Evolutionary conservation across 2,113 vertebrate species (phyloP).

Genomic region (Zosterops japonicus): DNA sequence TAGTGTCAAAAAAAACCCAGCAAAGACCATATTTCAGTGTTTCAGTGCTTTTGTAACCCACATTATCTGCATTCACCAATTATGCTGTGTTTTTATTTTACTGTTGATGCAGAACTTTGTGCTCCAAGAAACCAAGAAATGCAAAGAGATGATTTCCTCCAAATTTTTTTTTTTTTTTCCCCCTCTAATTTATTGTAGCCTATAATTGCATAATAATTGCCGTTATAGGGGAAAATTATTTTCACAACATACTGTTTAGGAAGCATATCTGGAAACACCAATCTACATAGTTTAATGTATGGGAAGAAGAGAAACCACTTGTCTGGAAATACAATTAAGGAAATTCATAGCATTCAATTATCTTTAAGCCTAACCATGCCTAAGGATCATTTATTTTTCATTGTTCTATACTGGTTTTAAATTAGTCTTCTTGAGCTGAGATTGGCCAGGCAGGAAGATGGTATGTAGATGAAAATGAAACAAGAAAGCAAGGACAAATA

Average conservation of each 20-base stretch:
- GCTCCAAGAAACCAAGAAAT: not conserved
- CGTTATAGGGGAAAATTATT: not conserved
- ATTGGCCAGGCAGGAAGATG: not conserved
- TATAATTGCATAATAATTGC: not conserved
- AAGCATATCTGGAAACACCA: not conserved
- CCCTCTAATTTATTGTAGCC: not conserved
- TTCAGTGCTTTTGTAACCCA: not conserved
- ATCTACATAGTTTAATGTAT: not conserved
- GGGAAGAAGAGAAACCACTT: not conserved
- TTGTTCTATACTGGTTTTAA: not conserved
- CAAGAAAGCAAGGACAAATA: not conserved
- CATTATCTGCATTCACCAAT: not conserved
- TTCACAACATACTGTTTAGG: not conserved
- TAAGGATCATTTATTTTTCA: not conserved
- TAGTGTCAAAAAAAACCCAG: not conserved
- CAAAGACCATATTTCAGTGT: not conserved
- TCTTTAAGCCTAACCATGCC: not conserved
- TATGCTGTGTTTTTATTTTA: not conserved
- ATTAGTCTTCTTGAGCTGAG: not conserved
- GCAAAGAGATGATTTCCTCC: accelerated
- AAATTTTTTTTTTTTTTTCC: accelerated
- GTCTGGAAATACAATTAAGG: not conserved
- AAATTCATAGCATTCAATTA: not conserved
- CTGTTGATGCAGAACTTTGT: not conserved
- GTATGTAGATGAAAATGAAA: not conserved